These are phyloP conservation scores for Agonum fuliginosum DNA, from an alignment of 2,888 invertebrate species.

Conservation along the genomic window DNA sequence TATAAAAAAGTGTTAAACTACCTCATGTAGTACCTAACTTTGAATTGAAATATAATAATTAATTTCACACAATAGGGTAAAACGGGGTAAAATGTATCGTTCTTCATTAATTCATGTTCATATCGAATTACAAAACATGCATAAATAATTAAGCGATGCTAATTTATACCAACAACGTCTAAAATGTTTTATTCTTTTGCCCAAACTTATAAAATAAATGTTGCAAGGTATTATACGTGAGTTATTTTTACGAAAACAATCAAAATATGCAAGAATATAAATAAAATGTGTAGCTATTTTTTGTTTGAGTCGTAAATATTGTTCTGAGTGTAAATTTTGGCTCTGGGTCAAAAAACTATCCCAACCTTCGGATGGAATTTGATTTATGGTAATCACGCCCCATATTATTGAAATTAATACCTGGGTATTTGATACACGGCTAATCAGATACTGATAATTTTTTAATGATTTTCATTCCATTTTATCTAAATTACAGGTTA, in stretches of 20 bases:
- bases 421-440: background rate
- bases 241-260: constrained; percentile 13
- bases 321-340: background rate
- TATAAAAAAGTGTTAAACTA: too few relatives aligned
- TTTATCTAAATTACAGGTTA: background rate
- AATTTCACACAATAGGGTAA: too few relatives aligned
- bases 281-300: constrained; percentile 36
- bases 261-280: constrained; percentile 24
- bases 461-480: background rate
- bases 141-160: constrained; percentile 17
- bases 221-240: too few relatives aligned
- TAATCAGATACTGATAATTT: constrained; percentile 29
- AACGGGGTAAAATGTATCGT: too few relatives aligned
- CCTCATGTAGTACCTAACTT: too few relatives aligned
- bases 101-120: constrained; percentile 19
- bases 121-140: constrained; percentile 17
- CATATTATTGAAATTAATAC: constrained; percentile 27
- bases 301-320: constrained; percentile 36
- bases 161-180: constrained; percentile 21
- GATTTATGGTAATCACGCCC: constrained; percentile 30
- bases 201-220: constrained; percentile 28
- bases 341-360: constrained; percentile 10
- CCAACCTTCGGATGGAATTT: background rate
- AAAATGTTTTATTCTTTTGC: constrained; percentile 20
- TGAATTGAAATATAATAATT: too few relatives aligned